These are phyloP conservation scores for Paradoxurus hermaphroditus DNA, from an alignment of 2,113 vertebrate genomes.

Conservation along the genomic window DNA sequence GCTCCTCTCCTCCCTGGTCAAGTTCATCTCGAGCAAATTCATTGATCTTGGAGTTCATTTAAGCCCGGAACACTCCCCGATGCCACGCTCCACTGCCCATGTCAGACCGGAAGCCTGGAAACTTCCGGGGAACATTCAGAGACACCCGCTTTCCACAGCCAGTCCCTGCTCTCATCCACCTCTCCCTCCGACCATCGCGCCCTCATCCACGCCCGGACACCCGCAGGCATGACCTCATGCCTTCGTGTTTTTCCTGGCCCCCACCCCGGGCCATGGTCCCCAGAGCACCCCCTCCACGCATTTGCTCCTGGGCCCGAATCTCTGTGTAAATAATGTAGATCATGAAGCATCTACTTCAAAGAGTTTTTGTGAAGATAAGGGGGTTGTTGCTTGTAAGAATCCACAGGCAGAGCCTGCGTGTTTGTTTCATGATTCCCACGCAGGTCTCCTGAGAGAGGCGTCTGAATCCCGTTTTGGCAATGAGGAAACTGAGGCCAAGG, in stretches of 20 bases:
- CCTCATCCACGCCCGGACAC: not conserved
- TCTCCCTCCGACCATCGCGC: not conserved
- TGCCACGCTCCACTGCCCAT: no score
- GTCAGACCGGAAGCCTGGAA: not conserved
- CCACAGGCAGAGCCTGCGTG: not conserved
- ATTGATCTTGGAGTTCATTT: not conserved
- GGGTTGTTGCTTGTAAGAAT: not conserved
- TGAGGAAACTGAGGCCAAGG: not conserved
- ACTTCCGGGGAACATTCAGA: not conserved
- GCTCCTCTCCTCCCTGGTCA: not conserved
- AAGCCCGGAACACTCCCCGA: not conserved
- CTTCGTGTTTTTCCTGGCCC: not conserved
- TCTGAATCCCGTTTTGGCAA: not conserved
- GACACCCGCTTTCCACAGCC: no score
- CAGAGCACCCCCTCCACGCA: not conserved
- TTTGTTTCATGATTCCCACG: not conserved
- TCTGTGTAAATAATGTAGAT: not conserved
- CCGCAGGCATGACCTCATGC: not conserved
- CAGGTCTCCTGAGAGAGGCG: no score
- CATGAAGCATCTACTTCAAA: not conserved
- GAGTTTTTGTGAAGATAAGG: not conserved
- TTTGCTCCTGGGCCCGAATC: not conserved
- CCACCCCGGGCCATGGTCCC: not conserved
- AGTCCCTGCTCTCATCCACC: accelerated
- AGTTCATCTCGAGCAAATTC: not conserved